Base-by-base conservation (phyloP, 1,140 invertebrate genomes). In the Drosophila novamexicana region DNA sequence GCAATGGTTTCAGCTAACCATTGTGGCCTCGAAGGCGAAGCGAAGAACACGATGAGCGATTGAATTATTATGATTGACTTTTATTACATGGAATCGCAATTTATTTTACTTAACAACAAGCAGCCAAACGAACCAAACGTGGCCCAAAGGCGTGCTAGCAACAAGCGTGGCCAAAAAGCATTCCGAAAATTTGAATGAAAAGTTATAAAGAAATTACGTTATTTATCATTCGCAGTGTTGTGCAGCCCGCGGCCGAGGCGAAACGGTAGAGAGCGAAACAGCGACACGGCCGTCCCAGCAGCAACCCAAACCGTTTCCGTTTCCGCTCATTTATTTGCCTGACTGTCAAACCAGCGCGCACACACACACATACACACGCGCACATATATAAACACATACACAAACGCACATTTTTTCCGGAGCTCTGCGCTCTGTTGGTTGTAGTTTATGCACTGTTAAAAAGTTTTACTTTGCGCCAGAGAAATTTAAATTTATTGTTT, bases 31-130 rank as follows among this genome's bases (percentile, higher is more conserved):
- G 59, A 40, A 47, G 18, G 16, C 34, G 40, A 12, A 63, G 50
- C 59, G 34, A 34, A 71, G 62, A 70, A 77, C 75, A 61, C 75
- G 83, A 82, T 85, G 76, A 74, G 73, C 76, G 79, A 83, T 88
- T 88, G 83, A 88, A 90, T 85, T 90, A 89, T 90, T 84, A 90
- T 89, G 85, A 89, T 90, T 90, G 85, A 89, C 85, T 89, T 89
- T 89, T 89, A 89, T 89, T 89, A 90, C 85, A 85, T 75, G 75
- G 75, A 90, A 89, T 89, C 63, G 85, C 85, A 85, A 89, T 89
- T 89, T 89, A 89, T 89, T 90, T 89, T 84, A 85, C 85, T 89
- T 85, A 89, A 84, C 85, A 84, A 85, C 77, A 77, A 70, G 71
- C 75, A 56, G 37, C 40, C 39, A 71, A 71, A 59, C 59, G 40